Evolutionary conservation across 2,888 invertebrate genomes (phyloP).

Genomic region (Galerucella pusilla): DNA sequence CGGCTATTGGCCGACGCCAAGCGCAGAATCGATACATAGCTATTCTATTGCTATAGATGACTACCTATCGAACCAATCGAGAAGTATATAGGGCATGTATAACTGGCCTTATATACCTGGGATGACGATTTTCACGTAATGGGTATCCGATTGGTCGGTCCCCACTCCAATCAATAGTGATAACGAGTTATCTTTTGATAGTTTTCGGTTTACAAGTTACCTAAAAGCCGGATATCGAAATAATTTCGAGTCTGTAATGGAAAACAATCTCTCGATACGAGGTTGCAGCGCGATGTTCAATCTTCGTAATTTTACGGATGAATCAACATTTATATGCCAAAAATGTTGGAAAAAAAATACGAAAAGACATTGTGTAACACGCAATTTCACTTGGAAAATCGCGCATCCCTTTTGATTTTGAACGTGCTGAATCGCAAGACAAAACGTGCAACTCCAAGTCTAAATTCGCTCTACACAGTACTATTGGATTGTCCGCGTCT

Average conservation of each 20-base stretch:
- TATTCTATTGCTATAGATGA: conserved; percentile 67
- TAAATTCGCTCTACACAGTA: no score
- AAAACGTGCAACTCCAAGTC: no score
- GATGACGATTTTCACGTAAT: conserved; percentile 41
- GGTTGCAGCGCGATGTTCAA: background rate
- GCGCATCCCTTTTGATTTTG: no score
- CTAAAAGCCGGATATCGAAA: background rate
- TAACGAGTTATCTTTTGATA: conserved; percentile 24
- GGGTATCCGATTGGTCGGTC: conserved; percentile 40
- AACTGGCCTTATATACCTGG: conserved; percentile 46
- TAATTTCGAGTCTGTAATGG: background rate
- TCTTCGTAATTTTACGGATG: background rate
- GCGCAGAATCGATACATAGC: conserved; percentile 73
- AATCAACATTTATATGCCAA: no score
- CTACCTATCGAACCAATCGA: conserved; percentile 66
- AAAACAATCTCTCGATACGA: background rate
- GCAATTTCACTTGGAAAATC: no score
- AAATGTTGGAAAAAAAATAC: no score
- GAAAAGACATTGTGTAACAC: no score
- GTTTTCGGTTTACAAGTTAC: conserved; percentile 1
- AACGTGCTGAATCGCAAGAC: no score
- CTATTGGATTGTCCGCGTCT: no score
- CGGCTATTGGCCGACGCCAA: conserved; percentile 68
- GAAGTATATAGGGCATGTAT: conserved; percentile 51
- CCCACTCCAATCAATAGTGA: conserved; percentile 32